These are phyloP conservation scores for Lates japonicus DNA, from an alignment of 2,797 vertebrate species.

Conservation along the genomic window DNA sequence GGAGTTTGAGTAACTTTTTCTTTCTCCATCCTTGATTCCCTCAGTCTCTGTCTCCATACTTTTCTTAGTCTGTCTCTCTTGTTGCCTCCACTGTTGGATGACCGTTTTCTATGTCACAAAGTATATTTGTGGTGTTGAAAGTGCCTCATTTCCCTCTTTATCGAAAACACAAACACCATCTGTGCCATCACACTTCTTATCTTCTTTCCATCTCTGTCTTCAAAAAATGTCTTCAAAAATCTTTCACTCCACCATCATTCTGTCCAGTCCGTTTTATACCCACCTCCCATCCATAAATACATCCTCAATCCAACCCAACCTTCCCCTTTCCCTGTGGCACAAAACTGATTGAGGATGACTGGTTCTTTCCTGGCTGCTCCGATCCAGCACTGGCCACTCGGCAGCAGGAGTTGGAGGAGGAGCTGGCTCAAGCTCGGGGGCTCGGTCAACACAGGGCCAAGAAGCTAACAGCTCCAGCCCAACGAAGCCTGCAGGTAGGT, in stretches of 20 bases:
- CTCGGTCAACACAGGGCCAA: constrained; percentile 85
- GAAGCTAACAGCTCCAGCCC: constrained; percentile 82
- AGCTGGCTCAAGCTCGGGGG: constrained; percentile 89
- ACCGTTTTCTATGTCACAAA: constrained; percentile 36
- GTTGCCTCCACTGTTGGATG: constrained; percentile 24
- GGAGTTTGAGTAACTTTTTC: constrained; percentile 33
- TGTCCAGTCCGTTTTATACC: constrained; percentile 32
- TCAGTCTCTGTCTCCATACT: constrained; percentile 30
- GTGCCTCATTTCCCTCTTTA: constrained; percentile 39
- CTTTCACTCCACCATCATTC: constrained; percentile 48
- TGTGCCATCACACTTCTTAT: constrained; percentile 23
- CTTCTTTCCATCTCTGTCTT: constrained; percentile 31
- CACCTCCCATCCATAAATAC: constrained; percentile 53
- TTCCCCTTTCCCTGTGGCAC: constrained; percentile 92
- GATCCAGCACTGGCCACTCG: constrained; percentile 95
- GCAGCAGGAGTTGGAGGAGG: constrained; percentile 97
- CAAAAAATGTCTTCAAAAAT: neutral
- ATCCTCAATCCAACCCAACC: constrained; percentile 63
- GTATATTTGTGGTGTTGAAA: constrained; percentile 47
- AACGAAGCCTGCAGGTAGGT: constrained; percentile 89
- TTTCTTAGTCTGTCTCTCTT: constrained; percentile 62
- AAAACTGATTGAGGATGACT: constrained; percentile 99
- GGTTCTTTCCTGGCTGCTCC: constrained; percentile 99
- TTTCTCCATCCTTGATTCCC: constrained; percentile 26
- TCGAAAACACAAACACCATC: constrained; percentile 29